Conservation (phyloP, 2,888 invertebrate genomes). For the Callinectes sapidus region DNA sequence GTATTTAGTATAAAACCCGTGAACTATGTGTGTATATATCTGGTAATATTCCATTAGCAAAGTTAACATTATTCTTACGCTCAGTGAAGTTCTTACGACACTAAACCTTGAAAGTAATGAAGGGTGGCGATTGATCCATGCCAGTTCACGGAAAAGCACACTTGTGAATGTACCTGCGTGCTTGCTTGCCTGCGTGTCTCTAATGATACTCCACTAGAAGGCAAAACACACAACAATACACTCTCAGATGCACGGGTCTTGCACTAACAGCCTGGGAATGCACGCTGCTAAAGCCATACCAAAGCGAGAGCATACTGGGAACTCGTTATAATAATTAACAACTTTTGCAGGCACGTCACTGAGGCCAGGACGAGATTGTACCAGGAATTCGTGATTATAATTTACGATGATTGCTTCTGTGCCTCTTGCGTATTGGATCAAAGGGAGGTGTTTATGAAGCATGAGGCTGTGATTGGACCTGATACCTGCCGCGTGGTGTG, state of each 20-base stretch:
- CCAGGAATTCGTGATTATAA: neutral
- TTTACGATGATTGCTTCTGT: neutral
- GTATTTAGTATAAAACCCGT: too few relatives aligned
- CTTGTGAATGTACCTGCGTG: too few relatives aligned
- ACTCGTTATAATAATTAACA: too few relatives aligned
- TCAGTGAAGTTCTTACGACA: too few relatives aligned
- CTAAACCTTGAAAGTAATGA: too few relatives aligned
- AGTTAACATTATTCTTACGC: too few relatives aligned
- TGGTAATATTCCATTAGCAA: too few relatives aligned
- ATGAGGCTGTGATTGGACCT: neutral
- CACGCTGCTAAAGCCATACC: neutral
- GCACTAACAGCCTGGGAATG: neutral
- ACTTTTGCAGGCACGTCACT: too few relatives aligned
- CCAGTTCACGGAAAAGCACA: too few relatives aligned
- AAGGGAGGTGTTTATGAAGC: neutral
- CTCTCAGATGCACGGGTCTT: neutral
- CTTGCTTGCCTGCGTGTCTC: neutral
- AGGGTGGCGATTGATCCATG: too few relatives aligned
- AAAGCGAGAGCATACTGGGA: too few relatives aligned
- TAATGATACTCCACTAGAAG: neutral
- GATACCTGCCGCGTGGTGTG: neutral
- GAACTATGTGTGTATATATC: too few relatives aligned
- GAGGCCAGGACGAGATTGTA: neutral
- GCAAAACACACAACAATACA: neutral
- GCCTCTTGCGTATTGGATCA: neutral